Base-by-base conservation (phyloP, 2,113 vertebrate species). In the Muscicapa adusta region DNA sequence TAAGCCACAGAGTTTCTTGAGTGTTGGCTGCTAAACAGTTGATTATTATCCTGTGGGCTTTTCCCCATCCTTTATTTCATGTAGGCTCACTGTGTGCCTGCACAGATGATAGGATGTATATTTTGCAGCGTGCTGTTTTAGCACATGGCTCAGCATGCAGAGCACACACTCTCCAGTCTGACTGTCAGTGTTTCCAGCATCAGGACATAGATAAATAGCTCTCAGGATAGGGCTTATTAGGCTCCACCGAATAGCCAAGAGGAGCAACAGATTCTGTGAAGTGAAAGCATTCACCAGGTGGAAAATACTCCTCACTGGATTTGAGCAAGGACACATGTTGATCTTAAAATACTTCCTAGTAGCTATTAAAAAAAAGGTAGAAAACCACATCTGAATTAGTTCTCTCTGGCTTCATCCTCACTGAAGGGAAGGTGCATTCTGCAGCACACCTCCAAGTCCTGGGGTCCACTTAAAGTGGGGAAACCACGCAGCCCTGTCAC, bases 141-240 rank as follows among this genome's bases (percentile, higher is more conserved):
- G 82, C 54, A 79, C 81, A 25, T 19, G 22, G 87, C 91, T 87
- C 95, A 92, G 81, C 73, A 72, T 53, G 78, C 53, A 70, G 58
- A 77, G 61, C 4, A 10, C 53, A 57, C 0, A 0, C 60, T 84
- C 70, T 76, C 29, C 40, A 62, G 58, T 50, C 63, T 72, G 47
- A 40, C 48, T 78, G 48, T 50, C 85, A 67, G 34, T 19, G 23
- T 63, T 88, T 63, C 62, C 34, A 73, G 78, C 63, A 78, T 17
- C 66, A 76, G 78, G 43, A 75, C 75, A 47, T 0, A 67, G 71
- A 81, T 62, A 90, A 94, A 83, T 9, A 77, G 67, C 63, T 85
- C 88, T 93, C 74, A 70, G 50, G 66, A 33, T 66, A 88, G 62
- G 67, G 50, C 63, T 91, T 75, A 89, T 94, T 93, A 89, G 85